Percentiles rank a stretch among this genome's conserved stretches.
phyloP scores from a whole-genome alignment of 1,140 invertebrate genomes.

The Leptinotarsa defecta region DNA sequence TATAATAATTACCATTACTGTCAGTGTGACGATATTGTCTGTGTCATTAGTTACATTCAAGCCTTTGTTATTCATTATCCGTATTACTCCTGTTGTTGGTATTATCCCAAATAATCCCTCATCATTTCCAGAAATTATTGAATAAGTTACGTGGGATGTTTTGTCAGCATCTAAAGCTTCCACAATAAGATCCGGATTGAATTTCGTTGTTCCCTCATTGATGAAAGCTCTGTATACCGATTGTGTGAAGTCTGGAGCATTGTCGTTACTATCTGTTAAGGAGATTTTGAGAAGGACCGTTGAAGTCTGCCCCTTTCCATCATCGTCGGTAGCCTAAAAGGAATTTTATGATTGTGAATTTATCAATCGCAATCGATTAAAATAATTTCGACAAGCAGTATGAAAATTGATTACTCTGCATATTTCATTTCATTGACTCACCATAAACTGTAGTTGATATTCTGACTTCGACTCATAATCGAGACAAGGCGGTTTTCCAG shows the following conservation, averaged over 20 bases:
- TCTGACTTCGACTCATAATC: constrained; percentile 84
- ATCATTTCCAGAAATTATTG: constrained; percentile 68
- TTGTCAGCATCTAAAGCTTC: constrained; percentile 80
- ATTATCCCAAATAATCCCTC: constrained; percentile 72
- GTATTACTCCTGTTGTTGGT: constrained; percentile 69
- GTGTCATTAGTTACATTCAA: constrained; percentile 68
- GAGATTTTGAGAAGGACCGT: constrained; percentile 79
- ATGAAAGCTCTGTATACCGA: constrained; percentile 77
- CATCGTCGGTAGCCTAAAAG: constrained; percentile 79
- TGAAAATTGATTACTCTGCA: background rate
- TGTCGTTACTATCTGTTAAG: constrained; percentile 85
- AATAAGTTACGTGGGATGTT: constrained; percentile 79
- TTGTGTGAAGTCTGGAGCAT: constrained; percentile 76
- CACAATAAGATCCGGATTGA: constrained; percentile 75
- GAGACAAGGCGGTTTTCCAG: constrained; percentile 70
- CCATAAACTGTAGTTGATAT: constrained; percentile 86
- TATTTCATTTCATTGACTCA: constrained; percentile 49
- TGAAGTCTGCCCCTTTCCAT: constrained; percentile 75
- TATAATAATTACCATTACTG: constrained; percentile 58
- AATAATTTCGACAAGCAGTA: background rate
- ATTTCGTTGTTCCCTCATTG: constrained; percentile 80
- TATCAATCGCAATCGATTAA: too few species aligned
- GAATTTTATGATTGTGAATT: background rate
- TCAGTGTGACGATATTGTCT: constrained; percentile 61
- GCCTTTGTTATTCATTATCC: constrained; percentile 64